A percentile compares a stretch with the other conserved stretches of the same genome.
Conservation (phyloP, 2,888 invertebrate genomes). For the Laspeyria flexula region DNA sequence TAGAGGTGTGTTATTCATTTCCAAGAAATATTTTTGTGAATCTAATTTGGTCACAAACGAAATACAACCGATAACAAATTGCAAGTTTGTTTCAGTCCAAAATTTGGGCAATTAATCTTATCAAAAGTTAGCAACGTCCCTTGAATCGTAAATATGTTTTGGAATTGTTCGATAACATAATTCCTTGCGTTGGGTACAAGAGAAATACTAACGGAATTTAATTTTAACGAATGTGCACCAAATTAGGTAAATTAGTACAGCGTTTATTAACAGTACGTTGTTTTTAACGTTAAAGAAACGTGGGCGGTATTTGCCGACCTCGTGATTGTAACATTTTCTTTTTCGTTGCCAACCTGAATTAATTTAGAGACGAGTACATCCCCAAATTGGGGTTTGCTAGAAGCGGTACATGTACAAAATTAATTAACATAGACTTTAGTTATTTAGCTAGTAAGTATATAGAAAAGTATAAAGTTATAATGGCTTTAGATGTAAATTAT, state of each 20-base stretch:
- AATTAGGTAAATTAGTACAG: constrained; percentile 17
- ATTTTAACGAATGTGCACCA: constrained; percentile 12
- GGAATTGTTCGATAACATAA: constrained; percentile 35
- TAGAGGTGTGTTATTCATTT: neutral
- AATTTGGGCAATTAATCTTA: constrained; percentile 48
- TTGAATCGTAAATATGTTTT: constrained; percentile 35
- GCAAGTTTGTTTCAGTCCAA: constrained; percentile 28
- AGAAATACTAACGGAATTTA: constrained; percentile 11
- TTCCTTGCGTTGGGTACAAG: constrained; percentile 17
- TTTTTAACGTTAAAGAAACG: constrained; percentile 37
- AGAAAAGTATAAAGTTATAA: constrained; percentile 14
- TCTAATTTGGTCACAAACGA: constrained; percentile 19
- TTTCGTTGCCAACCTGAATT: constrained; percentile 52
- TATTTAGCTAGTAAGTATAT: constrained; percentile 10
- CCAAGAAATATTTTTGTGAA: constrained; percentile 11
- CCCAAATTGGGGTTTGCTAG: constrained; percentile 57
- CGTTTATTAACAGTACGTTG: constrained; percentile 26
- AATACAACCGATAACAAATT: constrained; percentile 28
- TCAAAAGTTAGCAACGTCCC: constrained; percentile 37
- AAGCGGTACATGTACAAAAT: constrained; percentile 61
- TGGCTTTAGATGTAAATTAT: constrained; percentile 8
- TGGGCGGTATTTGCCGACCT: constrained; percentile 43
- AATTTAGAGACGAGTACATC: constrained; percentile 56
- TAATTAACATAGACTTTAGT: constrained; percentile 48
- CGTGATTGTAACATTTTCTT: constrained; percentile 54